These are phyloP conservation scores for Belgica antarctica DNA, from an alignment of 2,888 invertebrate species.

Conservation along the genomic window DNA sequence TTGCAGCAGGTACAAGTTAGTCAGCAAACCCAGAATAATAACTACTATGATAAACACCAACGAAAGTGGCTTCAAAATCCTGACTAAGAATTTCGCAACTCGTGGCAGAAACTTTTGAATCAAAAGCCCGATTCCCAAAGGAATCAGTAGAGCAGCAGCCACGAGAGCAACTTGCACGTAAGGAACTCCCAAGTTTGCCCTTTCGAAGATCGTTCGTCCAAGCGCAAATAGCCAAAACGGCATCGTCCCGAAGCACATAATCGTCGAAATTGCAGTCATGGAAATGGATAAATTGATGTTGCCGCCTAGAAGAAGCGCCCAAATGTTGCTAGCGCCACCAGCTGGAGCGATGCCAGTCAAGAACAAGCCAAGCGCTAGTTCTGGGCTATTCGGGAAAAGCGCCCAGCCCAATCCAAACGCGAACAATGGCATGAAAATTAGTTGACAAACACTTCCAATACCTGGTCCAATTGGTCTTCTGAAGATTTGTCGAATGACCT, in stretches of 20 bases:
- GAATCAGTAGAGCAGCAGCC: constrained; percentile 70
- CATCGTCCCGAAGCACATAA: constrained; percentile 64
- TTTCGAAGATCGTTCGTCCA: constrained; percentile 68
- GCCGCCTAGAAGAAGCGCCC: constrained; percentile 84
- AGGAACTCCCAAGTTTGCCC: constrained; percentile 69
- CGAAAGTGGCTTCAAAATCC: constrained; percentile 78
- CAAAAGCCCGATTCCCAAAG: constrained; percentile 63
- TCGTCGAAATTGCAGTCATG: constrained; percentile 74
- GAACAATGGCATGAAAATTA: constrained; percentile 76
- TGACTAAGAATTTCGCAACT: constrained; percentile 66
- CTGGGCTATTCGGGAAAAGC: constrained; percentile 63
- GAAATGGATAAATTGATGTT: constrained; percentile 87
- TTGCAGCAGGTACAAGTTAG: constrained; percentile 79
- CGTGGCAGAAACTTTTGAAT: constrained; percentile 64
- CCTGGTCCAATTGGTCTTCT: constrained; percentile 70
- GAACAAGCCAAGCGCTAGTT: constrained; percentile 76
- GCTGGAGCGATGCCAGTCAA: constrained; percentile 81
- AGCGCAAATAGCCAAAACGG: constrained; percentile 84
- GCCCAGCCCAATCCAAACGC: constrained; percentile 58
- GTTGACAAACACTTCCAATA: constrained; percentile 74
- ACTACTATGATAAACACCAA: constrained; percentile 72
- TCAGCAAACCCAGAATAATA: constrained; percentile 74
- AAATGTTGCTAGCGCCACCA: constrained; percentile 91
- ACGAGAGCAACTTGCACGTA: constrained; percentile 69
- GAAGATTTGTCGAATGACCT: constrained; percentile 64